Percentiles rank a stretch among this genome's conserved stretches.
Evolutionary conservation across 2,888 invertebrate genomes (phyloP).

Genomic region (Venustoraphidia nigricollis): DNA sequence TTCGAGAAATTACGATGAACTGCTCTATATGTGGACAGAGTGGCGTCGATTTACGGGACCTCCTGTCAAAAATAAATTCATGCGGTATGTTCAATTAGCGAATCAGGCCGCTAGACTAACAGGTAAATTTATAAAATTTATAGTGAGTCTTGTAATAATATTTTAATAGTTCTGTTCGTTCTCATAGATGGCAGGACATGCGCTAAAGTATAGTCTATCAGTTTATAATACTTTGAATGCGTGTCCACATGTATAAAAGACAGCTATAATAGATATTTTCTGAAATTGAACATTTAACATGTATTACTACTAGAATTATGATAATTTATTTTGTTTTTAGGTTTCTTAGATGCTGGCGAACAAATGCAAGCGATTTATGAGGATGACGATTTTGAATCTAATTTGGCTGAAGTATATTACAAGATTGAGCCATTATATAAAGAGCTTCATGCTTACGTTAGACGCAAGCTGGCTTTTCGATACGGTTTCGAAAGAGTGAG

Average conservation of each 20-base stretch:
- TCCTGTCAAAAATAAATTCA: constrained; percentile 55
- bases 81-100: constrained; percentile 61
- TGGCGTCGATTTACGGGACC: constrained; percentile 71
- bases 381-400: constrained; percentile 44
- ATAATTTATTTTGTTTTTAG: constrained; percentile 25
- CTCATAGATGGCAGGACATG: no score
- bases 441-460: constrained; percentile 68
- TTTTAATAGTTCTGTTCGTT: no score
- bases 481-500: constrained; percentile 44
- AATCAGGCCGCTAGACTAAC: constrained; percentile 64
- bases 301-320: no score
- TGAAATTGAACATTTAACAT: no score
- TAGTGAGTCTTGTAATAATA: no score
- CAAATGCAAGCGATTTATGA: constrained; percentile 67
- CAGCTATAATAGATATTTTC: no score
- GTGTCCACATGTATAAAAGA: no score
- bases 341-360: constrained; percentile 64
- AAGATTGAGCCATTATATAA: constrained; percentile 60
- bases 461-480: constrained; percentile 44
- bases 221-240: no score
- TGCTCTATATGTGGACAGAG: constrained; percentile 62
- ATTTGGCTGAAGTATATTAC: constrained; percentile 40
- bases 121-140: constrained; percentile 30
- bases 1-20: constrained; percentile 58
- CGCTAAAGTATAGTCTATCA: no score